Conservation (phyloP, 1,140 invertebrate genomes). For the Agraylea sexmaculata region DNA sequence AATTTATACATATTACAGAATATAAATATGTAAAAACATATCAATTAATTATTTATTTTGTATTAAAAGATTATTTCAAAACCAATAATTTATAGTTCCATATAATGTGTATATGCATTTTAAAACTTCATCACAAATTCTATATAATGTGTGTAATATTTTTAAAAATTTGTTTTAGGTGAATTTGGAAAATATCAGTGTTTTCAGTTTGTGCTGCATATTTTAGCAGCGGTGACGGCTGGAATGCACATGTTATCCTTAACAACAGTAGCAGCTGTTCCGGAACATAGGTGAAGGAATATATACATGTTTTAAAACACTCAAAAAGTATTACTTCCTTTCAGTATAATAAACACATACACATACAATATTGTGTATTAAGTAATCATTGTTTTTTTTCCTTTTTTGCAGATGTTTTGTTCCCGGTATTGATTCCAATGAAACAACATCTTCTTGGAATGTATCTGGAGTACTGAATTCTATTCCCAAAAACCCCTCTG, state of each 20-base stretch:
- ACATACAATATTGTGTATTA: not conserved
- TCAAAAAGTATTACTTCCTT: too few species aligned
- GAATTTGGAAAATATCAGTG: slow-evolving; percentile 70
- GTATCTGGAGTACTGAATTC: slow-evolving; percentile 35
- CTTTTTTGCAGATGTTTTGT: slow-evolving; percentile 46
- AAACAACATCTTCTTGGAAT: slow-evolving; percentile 38
- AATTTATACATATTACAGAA: too few species aligned
- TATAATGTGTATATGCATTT: too few species aligned
- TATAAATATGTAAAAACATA: too few species aligned
- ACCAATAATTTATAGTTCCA: too few species aligned
- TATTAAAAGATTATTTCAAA: too few species aligned
- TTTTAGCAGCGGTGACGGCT: slow-evolving; percentile 61
- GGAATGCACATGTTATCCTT: slow-evolving; percentile 70
- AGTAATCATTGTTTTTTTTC: not conserved
- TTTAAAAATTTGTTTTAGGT: slow-evolving; percentile 36
- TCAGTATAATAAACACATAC: not conserved
- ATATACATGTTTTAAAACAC: too few species aligned
- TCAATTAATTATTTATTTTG: too few species aligned
- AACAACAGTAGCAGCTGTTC: slow-evolving; percentile 64
- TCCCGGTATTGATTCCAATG: slow-evolving; percentile 43
- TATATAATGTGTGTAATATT: too few species aligned
- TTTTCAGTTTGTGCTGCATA: slow-evolving; percentile 60
- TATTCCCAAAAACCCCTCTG: slow-evolving; percentile 38
- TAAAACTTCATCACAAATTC: too few species aligned
- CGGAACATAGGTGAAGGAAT: slow-evolving; percentile 59